A percentile compares a stretch with the other conserved stretches of the same genome.
Evolutionary conservation across 2,797 vertebrate species (phyloP).

Genomic region (Leuciscus waleckii): DNA sequence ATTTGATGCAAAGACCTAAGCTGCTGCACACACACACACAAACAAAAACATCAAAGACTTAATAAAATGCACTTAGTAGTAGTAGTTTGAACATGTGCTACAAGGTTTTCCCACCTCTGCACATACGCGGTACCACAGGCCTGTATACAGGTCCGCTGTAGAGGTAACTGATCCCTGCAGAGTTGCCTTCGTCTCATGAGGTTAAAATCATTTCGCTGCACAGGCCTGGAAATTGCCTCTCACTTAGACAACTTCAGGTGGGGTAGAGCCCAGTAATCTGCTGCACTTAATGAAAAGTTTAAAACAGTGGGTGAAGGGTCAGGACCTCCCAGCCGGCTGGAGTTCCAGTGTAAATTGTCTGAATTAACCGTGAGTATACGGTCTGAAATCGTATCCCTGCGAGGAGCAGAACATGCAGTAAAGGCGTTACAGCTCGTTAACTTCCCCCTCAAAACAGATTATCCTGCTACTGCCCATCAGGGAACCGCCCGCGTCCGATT

Average conservation of each 20-base stretch:
- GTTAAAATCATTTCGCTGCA: constrained; percentile 60
- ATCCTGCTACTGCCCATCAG: constrained; percentile 61
- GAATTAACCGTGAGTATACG: constrained; percentile 85
- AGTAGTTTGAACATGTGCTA: background rate
- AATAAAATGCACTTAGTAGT: background rate
- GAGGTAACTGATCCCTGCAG: constrained; percentile 56
- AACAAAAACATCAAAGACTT: background rate
- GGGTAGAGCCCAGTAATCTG: constrained; percentile 68
- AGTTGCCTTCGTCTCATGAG: constrained; percentile 53
- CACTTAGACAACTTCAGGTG: constrained; percentile 63
- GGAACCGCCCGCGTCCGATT: constrained; percentile 60
- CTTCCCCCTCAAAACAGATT: constrained; percentile 68
- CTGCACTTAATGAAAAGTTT: constrained; percentile 86
- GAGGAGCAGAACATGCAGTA: constrained; percentile 62
- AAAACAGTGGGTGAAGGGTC: constrained; percentile 82
- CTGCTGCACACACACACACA: background rate
- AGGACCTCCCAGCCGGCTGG: constrained; percentile 76
- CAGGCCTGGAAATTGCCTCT: constrained; percentile 60
- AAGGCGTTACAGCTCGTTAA: constrained; percentile 68
- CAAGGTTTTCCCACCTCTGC: constrained; percentile 28
- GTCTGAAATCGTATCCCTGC: constrained; percentile 71
- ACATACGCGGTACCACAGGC: constrained; percentile 14
- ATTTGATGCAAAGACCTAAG: background rate
- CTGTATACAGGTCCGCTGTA: constrained; percentile 41
- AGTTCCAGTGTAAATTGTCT: constrained; percentile 84